Evolutionary conservation across 1,140 invertebrate genomes (phyloP), one percentile per base, ranked within the genome.

Genomic region (Drosophila novamexicana): DNA sequence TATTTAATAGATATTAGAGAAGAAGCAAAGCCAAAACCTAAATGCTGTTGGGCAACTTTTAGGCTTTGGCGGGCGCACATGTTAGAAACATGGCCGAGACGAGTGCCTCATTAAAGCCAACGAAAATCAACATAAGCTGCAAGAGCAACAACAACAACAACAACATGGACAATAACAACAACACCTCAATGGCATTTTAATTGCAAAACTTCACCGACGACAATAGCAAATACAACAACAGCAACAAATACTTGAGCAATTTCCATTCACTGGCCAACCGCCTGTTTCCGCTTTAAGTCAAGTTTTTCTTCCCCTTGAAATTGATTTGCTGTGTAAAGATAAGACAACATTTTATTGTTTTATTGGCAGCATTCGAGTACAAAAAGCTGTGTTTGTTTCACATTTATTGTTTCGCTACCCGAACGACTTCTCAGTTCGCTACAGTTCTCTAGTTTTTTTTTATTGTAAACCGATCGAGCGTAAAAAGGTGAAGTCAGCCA

Each of bases 401-500:
- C 74, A 78, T 75, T 75, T 78, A 71, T 75, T 78, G 72, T 71
- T 77, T 61, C 65, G 63, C 63, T 70, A 73, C 63, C 62, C 63
- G 56, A 66, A 39, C 53, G 34, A 68, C n/a, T 36, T 56, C 49
- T n/a, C 34, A 32, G 45, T 39, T 54, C 34, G 44, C 39, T 18
- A 52, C n/a, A 44, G 45, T 40, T 61, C 50, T 75, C 58, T 64
- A 37, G 32, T 36, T 59, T 44, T 59, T 74, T 45, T 44, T 69
- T 64, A 29, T 52, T 61, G 63, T 64, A 59, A 62, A 34, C 79
- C 50, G 77, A 88, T 89, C 74, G 74, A 80, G 74, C 74, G 66
- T 67, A 74, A 89, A 88, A 77, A 79, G 79, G 68, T 86, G 67
- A 86, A 86, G 83, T 83, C 83, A 86, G 79, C 83, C 81, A 84